These are phyloP conservation scores for Hybos culiciformis DNA, from an alignment of 2,888 invertebrate genomes.

Conservation along the genomic window DNA sequence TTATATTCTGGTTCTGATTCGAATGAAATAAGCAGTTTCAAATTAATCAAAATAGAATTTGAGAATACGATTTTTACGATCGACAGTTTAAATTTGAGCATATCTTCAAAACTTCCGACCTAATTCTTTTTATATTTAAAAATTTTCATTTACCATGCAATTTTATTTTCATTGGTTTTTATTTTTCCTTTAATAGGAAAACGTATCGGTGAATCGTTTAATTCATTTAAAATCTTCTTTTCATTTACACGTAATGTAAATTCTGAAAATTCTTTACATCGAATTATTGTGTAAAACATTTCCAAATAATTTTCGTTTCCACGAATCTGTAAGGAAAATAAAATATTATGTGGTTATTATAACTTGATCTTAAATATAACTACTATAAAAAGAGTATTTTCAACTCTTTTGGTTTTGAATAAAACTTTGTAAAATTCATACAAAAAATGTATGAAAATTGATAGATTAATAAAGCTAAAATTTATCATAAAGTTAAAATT, in stretches of 20 bases:
- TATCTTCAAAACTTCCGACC: too few species aligned
- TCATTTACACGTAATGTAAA: constrained; percentile 55
- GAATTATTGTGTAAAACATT: constrained; percentile 42
- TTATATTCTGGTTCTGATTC: too few species aligned
- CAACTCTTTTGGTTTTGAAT: neutral
- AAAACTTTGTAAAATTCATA: neutral
- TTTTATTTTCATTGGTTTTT: constrained; percentile 55
- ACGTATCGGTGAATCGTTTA: constrained; percentile 52
- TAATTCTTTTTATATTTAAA: neutral
- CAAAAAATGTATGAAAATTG: neutral
- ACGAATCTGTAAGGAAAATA: constrained; percentile 37
- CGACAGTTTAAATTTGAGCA: too few species aligned
- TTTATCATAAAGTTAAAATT: constrained; percentile 25
- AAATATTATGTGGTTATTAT: too few species aligned
- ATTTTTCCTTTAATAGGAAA: constrained; percentile 60
- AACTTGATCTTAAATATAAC: neutral
- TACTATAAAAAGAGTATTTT: neutral
- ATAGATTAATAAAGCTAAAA: constrained; percentile 9
- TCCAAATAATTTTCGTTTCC: constrained; percentile 44
- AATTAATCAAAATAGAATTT: too few species aligned
- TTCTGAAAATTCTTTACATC: constrained; percentile 53
- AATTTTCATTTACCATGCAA: constrained; percentile 47
- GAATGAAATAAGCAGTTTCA: too few species aligned
- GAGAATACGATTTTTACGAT: too few species aligned
- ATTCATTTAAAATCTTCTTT: constrained; percentile 49